Evolutionary conservation across 2,888 invertebrate species (phyloP).

Genomic region (Poecilus cupreus): DNA sequence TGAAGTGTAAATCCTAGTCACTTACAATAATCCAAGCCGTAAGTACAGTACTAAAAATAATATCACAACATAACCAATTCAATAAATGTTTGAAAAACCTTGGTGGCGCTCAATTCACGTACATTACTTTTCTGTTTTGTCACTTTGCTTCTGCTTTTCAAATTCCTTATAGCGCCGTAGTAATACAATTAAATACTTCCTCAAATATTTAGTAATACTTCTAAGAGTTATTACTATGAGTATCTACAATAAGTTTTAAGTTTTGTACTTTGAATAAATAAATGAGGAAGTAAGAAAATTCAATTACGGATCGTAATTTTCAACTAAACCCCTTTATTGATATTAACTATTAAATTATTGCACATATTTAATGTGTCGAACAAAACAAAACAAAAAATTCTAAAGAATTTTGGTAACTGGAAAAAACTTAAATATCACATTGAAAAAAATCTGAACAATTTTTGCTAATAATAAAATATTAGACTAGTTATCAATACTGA

Average conservation of each 20-base stretch:
- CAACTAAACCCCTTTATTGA: constrained; percentile 16
- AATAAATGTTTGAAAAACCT: background rate
- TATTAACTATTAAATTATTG: background rate
- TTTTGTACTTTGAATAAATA: constrained; percentile 27
- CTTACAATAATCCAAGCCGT: background rate
- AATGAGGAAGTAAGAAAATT: constrained; percentile 15
- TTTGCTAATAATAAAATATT: constrained; percentile 30
- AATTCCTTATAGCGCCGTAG: too few species aligned
- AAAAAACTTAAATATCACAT: constrained; percentile 32
- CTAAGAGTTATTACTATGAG: constrained; percentile 2
- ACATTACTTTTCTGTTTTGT: background rate
- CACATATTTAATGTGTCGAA: constrained; percentile 30
- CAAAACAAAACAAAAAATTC: constrained; percentile 13
- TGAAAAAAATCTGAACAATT: background rate
- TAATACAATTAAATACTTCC: constrained; percentile 4
- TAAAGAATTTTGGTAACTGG: constrained; percentile 10
- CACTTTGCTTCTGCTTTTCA: too few species aligned
- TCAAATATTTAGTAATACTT: constrained; percentile 7
- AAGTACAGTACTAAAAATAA: background rate
- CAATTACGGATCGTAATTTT: background rate
- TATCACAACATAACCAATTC: constrained; percentile 4
- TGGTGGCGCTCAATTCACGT: background rate
- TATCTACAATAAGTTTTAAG: constrained; percentile 2
- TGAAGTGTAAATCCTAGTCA: background rate
- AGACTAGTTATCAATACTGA: constrained; percentile 40